Evolutionary conservation across 2,888 invertebrate genomes (phyloP).

Genomic region (Acleris emargana): DNA sequence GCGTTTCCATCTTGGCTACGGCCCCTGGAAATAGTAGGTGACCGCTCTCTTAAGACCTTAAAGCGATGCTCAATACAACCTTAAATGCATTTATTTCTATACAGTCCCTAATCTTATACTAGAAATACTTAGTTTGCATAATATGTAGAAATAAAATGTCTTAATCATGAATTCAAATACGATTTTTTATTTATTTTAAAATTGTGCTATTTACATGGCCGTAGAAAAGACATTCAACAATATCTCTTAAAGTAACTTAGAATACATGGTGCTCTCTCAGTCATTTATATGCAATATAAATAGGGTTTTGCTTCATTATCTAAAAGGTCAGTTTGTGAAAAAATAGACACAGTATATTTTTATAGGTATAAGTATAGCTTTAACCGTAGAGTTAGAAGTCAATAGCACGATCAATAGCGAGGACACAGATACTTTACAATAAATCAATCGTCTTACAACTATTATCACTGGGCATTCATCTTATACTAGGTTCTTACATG

Average conservation of each 20-base stretch:
- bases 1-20: too few relatives aligned
- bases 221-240: slow-evolving; percentile 78
- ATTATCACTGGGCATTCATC: slow-evolving; percentile 80
- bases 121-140: too few relatives aligned
- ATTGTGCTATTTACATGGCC: slow-evolving; percentile 78
- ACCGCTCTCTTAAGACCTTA: too few relatives aligned
- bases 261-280: slow-evolving; percentile 74
- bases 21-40: too few relatives aligned
- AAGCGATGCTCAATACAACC: too few relatives aligned
- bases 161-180: slow-evolving; percentile 60
- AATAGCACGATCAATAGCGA: slow-evolving; percentile 67
- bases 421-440: slow-evolving; percentile 61
- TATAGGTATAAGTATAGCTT: slow-evolving; percentile 50
- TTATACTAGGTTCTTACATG: slow-evolving; percentile 62
- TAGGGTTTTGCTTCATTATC: slow-evolving; percentile 25
- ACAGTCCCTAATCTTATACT: too few relatives aligned
- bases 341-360: slow-evolving; percentile 35
- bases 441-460: slow-evolving; percentile 73
- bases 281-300: slow-evolving; percentile 56
- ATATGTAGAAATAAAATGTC: slow-evolving; percentile 25
- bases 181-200: slow-evolving; percentile 55
- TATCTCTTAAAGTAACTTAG: slow-evolving; percentile 75
- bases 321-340: slow-evolving; percentile 36
- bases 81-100: too few relatives aligned
- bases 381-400: slow-evolving; percentile 61